A percentile compares a stretch with the other conserved stretches of the same genome.
Evolutionary conservation across 2,888 invertebrate genomes (phyloP).

Genomic region (Eustalomyia histrio): DNA sequence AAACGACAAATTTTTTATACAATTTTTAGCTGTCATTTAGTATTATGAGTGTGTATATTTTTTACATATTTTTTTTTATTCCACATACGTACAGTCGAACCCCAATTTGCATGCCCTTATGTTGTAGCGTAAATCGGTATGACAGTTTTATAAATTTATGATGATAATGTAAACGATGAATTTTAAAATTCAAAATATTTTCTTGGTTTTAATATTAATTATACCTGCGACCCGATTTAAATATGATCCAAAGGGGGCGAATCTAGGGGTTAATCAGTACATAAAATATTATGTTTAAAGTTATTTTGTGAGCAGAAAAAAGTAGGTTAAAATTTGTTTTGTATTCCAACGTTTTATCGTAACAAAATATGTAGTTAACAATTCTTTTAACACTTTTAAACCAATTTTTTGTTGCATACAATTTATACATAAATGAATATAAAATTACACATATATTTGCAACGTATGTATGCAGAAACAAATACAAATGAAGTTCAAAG

Average conservation of each 20-base stretch:
- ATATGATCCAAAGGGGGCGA: too few relatives aligned
- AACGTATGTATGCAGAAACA: constrained; percentile 22
- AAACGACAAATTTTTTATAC: neutral
- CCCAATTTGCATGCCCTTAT: too few relatives aligned
- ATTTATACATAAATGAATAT: neutral
- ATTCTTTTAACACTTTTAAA: constrained; percentile 60
- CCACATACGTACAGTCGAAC: too few relatives aligned
- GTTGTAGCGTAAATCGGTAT: too few relatives aligned
- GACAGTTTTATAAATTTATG: too few relatives aligned
- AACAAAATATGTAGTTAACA: constrained; percentile 52
- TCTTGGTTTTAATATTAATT: too few relatives aligned
- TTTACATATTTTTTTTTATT: too few relatives aligned
- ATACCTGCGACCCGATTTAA: too few relatives aligned
- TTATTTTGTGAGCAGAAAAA: constrained; percentile 16
- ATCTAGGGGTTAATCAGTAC: too few relatives aligned
- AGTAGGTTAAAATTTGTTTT: constrained; percentile 45
- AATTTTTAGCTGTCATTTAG: constrained; percentile 2
- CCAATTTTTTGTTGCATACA: constrained; percentile 19
- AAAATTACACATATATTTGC: neutral
- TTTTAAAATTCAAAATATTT: too few relatives aligned
- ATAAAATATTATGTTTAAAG: neutral
- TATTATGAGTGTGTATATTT: neutral
- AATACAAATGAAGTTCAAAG: constrained; percentile 3
- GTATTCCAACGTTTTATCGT: constrained; percentile 47
- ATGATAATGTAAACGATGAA: too few relatives aligned